Evolutionary conservation across 2,797 vertebrate species (phyloP).

Genomic region (Meriones psammophilus): DNA sequence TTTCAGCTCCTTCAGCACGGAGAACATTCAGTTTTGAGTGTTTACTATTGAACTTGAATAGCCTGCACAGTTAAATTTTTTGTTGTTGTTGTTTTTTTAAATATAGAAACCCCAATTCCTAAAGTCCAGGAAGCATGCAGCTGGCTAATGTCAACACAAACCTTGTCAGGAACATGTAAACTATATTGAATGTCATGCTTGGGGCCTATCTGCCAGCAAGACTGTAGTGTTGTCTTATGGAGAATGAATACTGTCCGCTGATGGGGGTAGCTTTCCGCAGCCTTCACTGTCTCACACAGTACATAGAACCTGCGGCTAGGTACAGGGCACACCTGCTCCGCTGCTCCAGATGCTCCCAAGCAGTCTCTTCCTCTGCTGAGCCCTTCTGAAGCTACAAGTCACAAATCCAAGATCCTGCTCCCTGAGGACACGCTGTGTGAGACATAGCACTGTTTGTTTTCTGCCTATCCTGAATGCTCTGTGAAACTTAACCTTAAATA

Average conservation of each 20-base stretch:
- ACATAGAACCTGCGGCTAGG: conserved; percentile 86
- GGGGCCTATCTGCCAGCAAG: conserved; percentile 91
- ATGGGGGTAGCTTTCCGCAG: conserved; percentile 89
- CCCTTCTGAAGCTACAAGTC: conserved; percentile 92
- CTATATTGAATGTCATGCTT: conserved; percentile 89
- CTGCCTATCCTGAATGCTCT: conserved; percentile 91
- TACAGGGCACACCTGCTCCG: conserved; percentile 88
- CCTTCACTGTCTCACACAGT: conserved; percentile 89
- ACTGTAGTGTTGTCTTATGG: conserved; percentile 86
- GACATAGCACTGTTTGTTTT: conserved; percentile 88
- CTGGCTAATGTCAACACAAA: conserved; percentile 90
- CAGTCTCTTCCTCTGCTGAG: conserved; percentile 88
- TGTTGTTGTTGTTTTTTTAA: conserved; percentile 64
- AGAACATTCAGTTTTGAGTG: conserved; percentile 89
- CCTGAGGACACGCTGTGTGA: conserved; percentile 92
- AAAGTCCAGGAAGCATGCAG: conserved; percentile 89
- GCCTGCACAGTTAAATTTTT: conserved; percentile 80
- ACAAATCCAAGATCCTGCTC: conserved; percentile 91
- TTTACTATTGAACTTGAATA: conserved; percentile 87
- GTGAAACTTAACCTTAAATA: conserved; percentile 92
- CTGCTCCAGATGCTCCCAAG: conserved; percentile 87
- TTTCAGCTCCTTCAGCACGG: conserved; percentile 89
- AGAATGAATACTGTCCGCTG: conserved; percentile 90
- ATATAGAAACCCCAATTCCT: conserved; percentile 87
- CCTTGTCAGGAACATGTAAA: conserved; percentile 91